A percentile compares a stretch with the other conserved stretches of the same genome.
These are phyloP conservation scores for Artibeus lituratus DNA, from an alignment of 2,797 vertebrate genomes.

Conservation along the genomic window DNA sequence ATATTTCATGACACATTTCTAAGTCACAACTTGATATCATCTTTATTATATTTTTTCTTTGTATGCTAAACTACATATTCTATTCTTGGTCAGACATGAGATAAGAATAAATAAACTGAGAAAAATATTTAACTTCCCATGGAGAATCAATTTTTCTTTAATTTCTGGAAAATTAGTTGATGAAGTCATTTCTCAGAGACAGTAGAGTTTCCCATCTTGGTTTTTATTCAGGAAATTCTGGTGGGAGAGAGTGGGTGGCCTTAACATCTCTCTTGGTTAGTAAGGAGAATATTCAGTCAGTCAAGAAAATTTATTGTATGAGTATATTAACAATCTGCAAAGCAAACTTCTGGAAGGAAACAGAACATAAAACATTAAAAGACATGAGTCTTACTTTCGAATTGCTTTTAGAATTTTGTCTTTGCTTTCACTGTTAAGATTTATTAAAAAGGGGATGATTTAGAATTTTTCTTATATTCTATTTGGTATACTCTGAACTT, in stretches of 20 bases:
- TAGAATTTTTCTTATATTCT: not conserved
- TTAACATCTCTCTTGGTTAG: not conserved
- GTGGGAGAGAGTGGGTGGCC: not conserved
- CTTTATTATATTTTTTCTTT: not conserved
- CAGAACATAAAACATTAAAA: not conserved
- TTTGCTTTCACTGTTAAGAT: not conserved
- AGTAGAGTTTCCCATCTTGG: not conserved
- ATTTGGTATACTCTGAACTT: not conserved
- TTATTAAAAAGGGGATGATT: not conserved
- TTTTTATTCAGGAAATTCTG: constrained; percentile 34
- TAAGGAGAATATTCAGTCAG: not conserved
- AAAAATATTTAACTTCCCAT: not conserved
- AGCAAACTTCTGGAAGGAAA: not conserved
- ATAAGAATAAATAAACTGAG: not conserved
- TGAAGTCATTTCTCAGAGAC: not conserved
- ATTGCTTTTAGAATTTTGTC: not conserved
- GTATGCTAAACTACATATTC: not conserved
- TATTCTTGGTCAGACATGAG: not conserved
- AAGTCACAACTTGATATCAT: not conserved
- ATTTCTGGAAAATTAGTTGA: constrained; percentile 1
- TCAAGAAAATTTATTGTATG: not conserved
- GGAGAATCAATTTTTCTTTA: not conserved
- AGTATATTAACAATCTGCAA: not conserved
- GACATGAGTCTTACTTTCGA: not conserved
- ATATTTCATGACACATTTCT: not conserved